Evolutionary conservation across 2,797 vertebrate species (phyloP).

Genomic region (Neosilurus mollespiculum): DNA sequence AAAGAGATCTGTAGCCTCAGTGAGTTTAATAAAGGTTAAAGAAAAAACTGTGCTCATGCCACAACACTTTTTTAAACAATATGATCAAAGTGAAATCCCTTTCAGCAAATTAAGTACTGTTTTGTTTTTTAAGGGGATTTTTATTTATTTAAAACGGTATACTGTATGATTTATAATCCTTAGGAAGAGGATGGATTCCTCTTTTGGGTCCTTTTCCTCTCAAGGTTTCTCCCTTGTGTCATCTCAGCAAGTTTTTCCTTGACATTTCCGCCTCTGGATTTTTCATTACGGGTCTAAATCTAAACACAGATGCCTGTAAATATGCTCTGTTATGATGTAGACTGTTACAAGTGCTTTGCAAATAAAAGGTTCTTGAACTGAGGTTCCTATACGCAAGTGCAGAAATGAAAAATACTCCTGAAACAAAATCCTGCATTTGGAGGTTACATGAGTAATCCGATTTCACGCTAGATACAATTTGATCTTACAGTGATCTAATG

Average conservation of each 20-base stretch:
- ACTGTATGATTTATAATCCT: background rate
- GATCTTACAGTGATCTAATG: background rate
- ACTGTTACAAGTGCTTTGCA: background rate
- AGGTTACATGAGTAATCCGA: background rate
- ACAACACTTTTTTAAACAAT: background rate
- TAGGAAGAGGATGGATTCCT: background rate
- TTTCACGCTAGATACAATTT: background rate
- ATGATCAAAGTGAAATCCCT: background rate
- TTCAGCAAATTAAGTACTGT: background rate
- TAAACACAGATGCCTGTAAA: slow-evolving; percentile 2
- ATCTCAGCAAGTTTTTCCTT: background rate
- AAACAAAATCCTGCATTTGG: background rate
- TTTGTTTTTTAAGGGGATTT: background rate
- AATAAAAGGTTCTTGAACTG: background rate
- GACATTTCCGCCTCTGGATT: background rate
- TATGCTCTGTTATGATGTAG: background rate
- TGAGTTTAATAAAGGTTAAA: no score
- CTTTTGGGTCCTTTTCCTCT: background rate
- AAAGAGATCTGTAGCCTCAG: no score
- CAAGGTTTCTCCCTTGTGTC: slow-evolving; percentile 10
- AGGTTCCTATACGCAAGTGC: background rate
- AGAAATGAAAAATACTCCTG: background rate
- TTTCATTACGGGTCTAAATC: background rate
- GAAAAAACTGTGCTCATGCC: background rate
- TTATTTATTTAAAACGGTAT: background rate